These are phyloP conservation scores for Apeltes quadracus DNA, from an alignment of 2,113 vertebrate genomes.

Conservation along the genomic window DNA sequence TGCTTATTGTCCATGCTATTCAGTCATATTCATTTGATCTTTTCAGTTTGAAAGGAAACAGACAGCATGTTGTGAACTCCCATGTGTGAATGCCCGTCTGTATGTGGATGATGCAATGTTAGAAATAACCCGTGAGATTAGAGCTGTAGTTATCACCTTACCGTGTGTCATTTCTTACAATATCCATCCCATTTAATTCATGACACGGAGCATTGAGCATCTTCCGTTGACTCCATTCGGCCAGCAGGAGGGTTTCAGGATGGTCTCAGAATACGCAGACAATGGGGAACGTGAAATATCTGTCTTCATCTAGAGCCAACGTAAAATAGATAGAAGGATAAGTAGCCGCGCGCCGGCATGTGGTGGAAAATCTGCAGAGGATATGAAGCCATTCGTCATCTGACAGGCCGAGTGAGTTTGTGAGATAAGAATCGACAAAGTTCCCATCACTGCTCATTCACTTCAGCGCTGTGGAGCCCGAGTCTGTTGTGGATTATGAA, in stretches of 20 bases:
- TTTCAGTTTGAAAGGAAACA: background rate
- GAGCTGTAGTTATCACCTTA: background rate
- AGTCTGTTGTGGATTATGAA: slow-evolving; percentile 61
- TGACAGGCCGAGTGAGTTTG: slow-evolving; percentile 40
- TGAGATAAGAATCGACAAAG: slow-evolving; percentile 58
- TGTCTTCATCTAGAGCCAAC: background rate
- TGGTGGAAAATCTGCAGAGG: slow-evolving; percentile 11
- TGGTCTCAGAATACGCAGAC: background rate
- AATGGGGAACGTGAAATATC: background rate
- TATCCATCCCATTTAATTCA: no score
- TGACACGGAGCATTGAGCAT: background rate
- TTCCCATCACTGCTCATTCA: slow-evolving; percentile 49
- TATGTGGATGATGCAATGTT: background rate
- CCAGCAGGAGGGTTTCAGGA: background rate
- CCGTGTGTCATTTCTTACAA: background rate
- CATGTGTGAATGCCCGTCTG: background rate
- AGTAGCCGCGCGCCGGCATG: slow-evolving; percentile 5
- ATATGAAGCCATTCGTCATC: slow-evolving; percentile 38
- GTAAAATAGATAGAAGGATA: slow-evolving; percentile 20
- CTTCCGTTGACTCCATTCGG: background rate
- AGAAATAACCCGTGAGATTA: background rate
- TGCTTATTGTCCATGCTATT: background rate
- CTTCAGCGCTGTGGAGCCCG: slow-evolving; percentile 37
- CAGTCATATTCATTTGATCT: background rate
- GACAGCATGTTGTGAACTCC: background rate